Base-by-base conservation (phyloP, 2,888 invertebrate genomes). In the Drosophila antonietae region DNA sequence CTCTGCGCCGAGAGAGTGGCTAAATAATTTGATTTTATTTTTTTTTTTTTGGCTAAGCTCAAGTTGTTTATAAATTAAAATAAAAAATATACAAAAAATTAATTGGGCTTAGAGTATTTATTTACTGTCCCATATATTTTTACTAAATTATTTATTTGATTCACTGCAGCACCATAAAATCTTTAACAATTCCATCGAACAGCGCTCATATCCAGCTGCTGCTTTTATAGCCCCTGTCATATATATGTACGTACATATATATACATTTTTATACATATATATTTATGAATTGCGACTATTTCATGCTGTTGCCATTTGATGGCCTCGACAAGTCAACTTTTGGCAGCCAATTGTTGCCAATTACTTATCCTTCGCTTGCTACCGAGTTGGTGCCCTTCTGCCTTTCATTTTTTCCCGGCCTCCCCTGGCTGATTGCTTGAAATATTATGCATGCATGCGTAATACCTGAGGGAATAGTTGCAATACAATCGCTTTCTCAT, bases 261-360 rank as follows among this genome's bases (percentile, higher is more conserved):
- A 35, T 57, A n/a, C 14, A 20, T 44, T 23, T 23, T 23, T 23
- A 23, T 23, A 20, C 14, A 33, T 18, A 37, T 23, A 20, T 37
- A 15, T 47, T 41, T 67, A 67, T 35, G 67, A 52, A 59, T 28
- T 53, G 39, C 66, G 7, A 37, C 52, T 15, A 33, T 66, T 65
- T 39, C 10, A 53, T 46, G 66, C 28, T 37, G 23, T 28, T 59
- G 59, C 59, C 59, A 33, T 51, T 51, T 51, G 49, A 51, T 51
- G 49, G 49, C 28, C 3, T 37, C 66, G 31, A 51, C 43, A 39
- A 37, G 67, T 49, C 35, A 35, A 63, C 59, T 64, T 44, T 55
- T 37, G 51, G 14, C 43, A 43, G 35, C 31, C 53, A 52, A 52
- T 66, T 52, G 65, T 28, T 65, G 66, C 33, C 67, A 68, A 68